Conservation (phyloP, 2,888 invertebrate genomes). For the Rhabditoides inermis region DNA sequence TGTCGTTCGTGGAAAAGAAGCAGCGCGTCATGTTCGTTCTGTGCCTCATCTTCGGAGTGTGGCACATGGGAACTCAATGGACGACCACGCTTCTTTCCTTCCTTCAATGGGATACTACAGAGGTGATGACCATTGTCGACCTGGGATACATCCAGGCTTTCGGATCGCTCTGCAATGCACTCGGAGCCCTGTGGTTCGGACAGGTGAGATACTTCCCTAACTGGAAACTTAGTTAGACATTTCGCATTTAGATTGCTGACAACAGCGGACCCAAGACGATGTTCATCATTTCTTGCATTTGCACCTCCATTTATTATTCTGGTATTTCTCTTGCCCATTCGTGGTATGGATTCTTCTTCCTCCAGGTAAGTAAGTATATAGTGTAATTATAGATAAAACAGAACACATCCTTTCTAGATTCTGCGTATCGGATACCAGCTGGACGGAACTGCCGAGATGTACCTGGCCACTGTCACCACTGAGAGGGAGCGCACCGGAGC, state of each 20-base stretch:
- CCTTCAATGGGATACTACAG: conserved; percentile 51
- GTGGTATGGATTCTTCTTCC: conserved; percentile 47
- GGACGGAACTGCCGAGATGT: conserved; percentile 51
- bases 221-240: neutral
- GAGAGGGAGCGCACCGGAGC: conserved; percentile 49
- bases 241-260: conserved; percentile 39
- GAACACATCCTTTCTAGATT: no score
- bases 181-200: conserved; percentile 48
- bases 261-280: conserved; percentile 45
- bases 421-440: conserved; percentile 50
- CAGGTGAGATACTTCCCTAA: conserved; percentile 19
- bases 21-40: conserved; percentile 41
- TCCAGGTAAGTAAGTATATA: conserved; percentile 25
- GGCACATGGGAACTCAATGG: conserved; percentile 52
- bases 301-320: conserved; percentile 49
- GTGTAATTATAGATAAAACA: neutral
- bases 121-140: conserved; percentile 49
- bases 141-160: conserved; percentile 51
- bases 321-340: conserved; percentile 38
- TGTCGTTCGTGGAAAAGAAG: conserved; percentile 36
- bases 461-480: conserved; percentile 50
- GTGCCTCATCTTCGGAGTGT: conserved; percentile 49
- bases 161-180: conserved; percentile 48
- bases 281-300: conserved; percentile 42
- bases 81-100: conserved; percentile 50